Conservation (phyloP, 2,797 vertebrate genomes). For the Gorsachius magnificus region DNA sequence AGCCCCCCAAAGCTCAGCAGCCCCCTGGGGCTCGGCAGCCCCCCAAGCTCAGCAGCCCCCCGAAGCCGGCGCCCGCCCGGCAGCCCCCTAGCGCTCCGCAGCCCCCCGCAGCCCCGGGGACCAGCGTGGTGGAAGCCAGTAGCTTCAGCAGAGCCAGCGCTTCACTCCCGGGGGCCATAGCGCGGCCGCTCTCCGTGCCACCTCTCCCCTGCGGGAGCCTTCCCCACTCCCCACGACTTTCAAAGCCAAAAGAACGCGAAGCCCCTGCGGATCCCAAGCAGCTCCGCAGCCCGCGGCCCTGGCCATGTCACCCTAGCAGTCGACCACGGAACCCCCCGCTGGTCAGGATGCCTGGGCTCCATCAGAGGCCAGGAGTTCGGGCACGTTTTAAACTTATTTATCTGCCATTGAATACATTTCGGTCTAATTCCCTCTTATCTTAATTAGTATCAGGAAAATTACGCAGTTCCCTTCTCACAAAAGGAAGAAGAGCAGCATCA, state of each 20-base stretch:
- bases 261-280: not conserved
- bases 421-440: constrained; percentile 9
- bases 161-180: rapidly evolving
- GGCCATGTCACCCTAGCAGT: rapidly evolving
- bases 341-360: not conserved
- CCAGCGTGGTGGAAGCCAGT: rapidly evolving
- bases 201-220: rapidly evolving
- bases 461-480: not conserved
- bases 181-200: rapidly evolving
- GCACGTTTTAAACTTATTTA: not conserved
- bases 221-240: rapidly evolving
- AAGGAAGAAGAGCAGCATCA: not conserved
- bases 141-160: not conserved
- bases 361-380: rapidly evolving
- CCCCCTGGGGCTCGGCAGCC: no score
- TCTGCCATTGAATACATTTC: not conserved
- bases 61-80: no score
- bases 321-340: no score
- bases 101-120: no score
- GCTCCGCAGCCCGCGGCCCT: not conserved
- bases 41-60: no score
- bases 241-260: not conserved
- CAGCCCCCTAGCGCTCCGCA: no score
- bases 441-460: constrained; percentile 24
- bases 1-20: no score